Evolutionary conservation across 2,888 invertebrate genomes (phyloP).

Genomic region (Tetragonisca angustula): DNA sequence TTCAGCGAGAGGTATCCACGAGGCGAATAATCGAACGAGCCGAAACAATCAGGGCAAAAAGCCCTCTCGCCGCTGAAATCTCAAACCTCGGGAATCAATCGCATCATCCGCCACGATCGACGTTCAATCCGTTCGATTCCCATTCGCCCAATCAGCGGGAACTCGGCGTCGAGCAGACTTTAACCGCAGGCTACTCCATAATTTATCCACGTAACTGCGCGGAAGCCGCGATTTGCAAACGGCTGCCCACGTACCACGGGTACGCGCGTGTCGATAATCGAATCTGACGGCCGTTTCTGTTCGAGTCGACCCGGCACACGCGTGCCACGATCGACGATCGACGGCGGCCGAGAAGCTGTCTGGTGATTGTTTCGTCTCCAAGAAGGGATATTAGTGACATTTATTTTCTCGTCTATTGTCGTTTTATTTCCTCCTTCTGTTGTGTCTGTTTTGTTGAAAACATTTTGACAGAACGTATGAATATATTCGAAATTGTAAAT

Average conservation of each 20-base stretch:
- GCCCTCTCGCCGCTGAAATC: neutral
- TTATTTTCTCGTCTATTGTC: too few relatives aligned
- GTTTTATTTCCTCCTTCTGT: too few relatives aligned
- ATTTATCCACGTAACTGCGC: slow-evolving; percentile 24
- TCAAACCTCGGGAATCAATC: neutral
- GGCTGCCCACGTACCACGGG: neutral
- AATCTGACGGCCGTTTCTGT: neutral
- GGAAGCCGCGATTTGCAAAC: slow-evolving; percentile 1
- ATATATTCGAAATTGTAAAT: too few relatives aligned
- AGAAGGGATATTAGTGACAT: too few relatives aligned
- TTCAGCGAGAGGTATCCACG: neutral
- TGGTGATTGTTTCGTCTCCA: too few relatives aligned
- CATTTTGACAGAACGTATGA: too few relatives aligned
- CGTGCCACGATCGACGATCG: neutral
- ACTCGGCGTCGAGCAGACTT: neutral
- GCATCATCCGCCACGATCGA: neutral
- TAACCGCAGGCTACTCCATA: neutral
- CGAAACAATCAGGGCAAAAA: neutral
- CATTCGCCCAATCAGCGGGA: neutral
- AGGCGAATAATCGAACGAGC: neutral
- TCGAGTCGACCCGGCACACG: neutral
- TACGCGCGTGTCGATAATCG: slow-evolving; percentile 25
- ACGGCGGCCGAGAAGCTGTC: too few relatives aligned
- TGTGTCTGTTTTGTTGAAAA: too few relatives aligned
- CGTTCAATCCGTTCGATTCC: neutral